Percentiles rank a stretch among this genome's conserved stretches.
Evolutionary conservation across 2,113 vertebrate species (phyloP).

Genomic region (Sturnus vulgaris): DNA sequence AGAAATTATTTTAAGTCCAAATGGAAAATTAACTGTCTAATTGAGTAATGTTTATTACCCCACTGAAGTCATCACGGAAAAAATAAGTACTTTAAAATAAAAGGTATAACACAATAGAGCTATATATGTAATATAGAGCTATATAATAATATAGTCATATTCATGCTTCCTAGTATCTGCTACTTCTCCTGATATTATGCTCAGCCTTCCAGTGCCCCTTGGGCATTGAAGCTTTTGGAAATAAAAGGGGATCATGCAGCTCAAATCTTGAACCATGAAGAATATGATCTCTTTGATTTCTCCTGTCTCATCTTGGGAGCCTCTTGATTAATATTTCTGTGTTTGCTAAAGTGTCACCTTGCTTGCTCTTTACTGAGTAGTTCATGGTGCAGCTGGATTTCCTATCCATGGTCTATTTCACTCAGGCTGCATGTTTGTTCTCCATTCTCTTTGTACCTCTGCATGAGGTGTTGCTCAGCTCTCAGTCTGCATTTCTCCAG

Average conservation of each 20-base stretch:
- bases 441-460: not conserved
- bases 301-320: not conserved
- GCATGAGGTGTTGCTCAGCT: not conserved
- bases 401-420: not conserved
- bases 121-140: too few species aligned
- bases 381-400: not conserved
- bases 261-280: not conserved
- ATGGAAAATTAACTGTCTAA: not conserved
- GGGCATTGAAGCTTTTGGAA: not conserved
- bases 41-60: not conserved
- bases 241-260: not conserved
- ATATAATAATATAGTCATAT: not conserved
- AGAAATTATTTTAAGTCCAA: not conserved
- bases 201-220: not conserved
- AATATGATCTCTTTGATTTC: not conserved
- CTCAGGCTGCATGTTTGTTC: not conserved
- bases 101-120: not conserved
- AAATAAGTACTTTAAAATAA: not conserved
- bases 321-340: not conserved
- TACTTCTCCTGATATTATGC: not conserved
- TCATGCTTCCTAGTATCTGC: not conserved
- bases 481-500: not conserved
- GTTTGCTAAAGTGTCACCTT: not conserved
- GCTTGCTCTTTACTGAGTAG: not conserved
- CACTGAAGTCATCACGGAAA: not conserved